A percentile compares a stretch with the other conserved stretches of the same genome.
Evolutionary conservation across 2,113 vertebrate species (phyloP).

Genomic region (Myiozetetes cayanensis): DNA sequence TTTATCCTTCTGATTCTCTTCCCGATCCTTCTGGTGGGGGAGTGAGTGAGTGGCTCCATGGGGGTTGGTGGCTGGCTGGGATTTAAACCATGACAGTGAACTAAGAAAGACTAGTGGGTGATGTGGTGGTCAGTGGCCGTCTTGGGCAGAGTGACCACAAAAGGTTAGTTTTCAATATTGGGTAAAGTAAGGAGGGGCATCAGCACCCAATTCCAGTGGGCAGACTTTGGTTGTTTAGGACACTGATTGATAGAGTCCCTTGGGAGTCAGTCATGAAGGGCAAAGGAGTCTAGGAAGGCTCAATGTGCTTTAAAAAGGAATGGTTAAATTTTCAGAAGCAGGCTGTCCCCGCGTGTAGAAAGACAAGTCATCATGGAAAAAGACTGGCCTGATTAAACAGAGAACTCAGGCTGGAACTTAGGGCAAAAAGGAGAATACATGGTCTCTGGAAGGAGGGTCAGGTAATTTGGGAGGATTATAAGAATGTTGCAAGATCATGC

Average conservation of each 20-base stretch:
- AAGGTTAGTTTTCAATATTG: not conserved
- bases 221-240: not conserved
- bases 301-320: not conserved
- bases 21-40: rapidly evolving
- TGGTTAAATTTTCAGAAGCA: not conserved
- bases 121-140: rapidly evolving
- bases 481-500: not conserved
- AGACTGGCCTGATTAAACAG: not conserved
- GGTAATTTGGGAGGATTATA: not conserved
- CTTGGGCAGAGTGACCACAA: not conserved
- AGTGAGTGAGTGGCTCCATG: not conserved
- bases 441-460: not conserved
- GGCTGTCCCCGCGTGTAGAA: not conserved
- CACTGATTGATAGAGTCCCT: not conserved
- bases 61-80: not conserved
- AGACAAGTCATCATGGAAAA: not conserved
- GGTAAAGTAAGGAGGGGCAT: not conserved
- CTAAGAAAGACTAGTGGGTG: not conserved
- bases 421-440: not conserved
- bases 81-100: not conserved
- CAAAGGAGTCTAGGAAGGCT: not conserved
- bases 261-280: not conserved
- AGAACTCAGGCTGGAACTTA: not conserved
- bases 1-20: not conserved
- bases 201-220: not conserved